Conservation (phyloP, 1,140 invertebrate species). For the Littorina saxatilis region DNA sequence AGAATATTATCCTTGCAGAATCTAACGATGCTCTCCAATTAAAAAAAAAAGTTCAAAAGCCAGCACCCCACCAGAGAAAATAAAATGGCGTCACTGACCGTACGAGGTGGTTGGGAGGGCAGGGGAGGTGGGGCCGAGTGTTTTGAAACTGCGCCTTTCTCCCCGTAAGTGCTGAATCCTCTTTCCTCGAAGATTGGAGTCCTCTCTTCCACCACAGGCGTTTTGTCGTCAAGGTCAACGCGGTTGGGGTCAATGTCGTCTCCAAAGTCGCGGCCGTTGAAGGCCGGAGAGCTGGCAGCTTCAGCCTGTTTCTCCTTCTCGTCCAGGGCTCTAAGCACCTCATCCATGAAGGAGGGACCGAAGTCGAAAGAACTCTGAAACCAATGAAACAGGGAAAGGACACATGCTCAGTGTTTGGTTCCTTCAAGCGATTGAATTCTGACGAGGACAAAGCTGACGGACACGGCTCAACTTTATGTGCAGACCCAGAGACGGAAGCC, state of each 20-base stretch:
- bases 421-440: no score
- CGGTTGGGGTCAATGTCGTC: constrained; percentile 23
- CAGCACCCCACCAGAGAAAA: no score
- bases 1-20: no score
- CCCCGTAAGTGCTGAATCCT: not conserved
- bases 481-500: no score
- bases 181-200: constrained; percentile 27
- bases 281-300: constrained; percentile 22
- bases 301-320: constrained; percentile 63
- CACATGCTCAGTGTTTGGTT: constrained; percentile 6
- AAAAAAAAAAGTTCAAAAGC: no score
- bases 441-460: not conserved
- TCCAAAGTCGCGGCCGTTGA: constrained; percentile 19
- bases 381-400: constrained; percentile 28
- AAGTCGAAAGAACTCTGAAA: constrained; percentile 89
- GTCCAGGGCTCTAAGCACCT: constrained; percentile 90
- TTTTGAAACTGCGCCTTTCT: not conserved
- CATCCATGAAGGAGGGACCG: constrained; percentile 93
- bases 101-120: constrained; percentile 39
- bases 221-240: constrained; percentile 22
- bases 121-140: constrained; percentile 32
- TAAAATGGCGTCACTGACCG: constrained; percentile 41
- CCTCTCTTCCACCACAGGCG: constrained; percentile 31
- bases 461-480: no score
- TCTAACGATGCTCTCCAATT: no score